phyloP scores from a whole-genome alignment of 2,113 vertebrate genomes.

The Leptobrachium leishanense region DNA sequence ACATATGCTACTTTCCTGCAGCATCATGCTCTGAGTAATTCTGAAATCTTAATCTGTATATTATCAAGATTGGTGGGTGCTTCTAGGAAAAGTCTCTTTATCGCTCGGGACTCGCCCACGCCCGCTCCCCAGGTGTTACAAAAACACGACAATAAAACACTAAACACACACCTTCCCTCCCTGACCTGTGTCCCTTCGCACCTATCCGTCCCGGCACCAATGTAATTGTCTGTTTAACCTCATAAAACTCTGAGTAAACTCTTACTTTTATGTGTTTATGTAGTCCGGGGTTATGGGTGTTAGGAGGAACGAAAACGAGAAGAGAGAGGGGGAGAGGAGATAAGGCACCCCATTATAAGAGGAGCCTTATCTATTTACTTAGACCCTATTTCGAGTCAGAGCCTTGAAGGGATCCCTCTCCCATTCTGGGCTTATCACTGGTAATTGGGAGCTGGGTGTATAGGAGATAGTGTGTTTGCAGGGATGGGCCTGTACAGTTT shows the following conservation, averaged over 20 bases:
- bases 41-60: background rate
- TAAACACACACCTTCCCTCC: constrained; percentile 47
- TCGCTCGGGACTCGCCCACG: constrained; percentile 30
- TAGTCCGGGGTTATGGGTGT: constrained; percentile 36
- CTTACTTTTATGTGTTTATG: constrained; percentile 53
- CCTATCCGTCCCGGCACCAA: constrained; percentile 48
- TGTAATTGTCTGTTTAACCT: constrained; percentile 45
- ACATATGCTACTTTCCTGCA: background rate
- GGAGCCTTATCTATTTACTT: constrained; percentile 33
- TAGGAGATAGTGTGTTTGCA: constrained; percentile 46
- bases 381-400: constrained; percentile 40
- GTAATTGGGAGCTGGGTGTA: constrained; percentile 59
- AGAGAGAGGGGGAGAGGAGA: constrained; percentile 33
- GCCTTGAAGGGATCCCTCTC: constrained; percentile 39
- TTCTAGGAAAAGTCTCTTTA: constrained; percentile 39
- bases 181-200: constrained; percentile 50
- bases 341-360: constrained; percentile 25
- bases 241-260: constrained; percentile 55
- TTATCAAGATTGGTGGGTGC: constrained; percentile 13
- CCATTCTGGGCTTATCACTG: constrained; percentile 52
- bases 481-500: constrained; percentile 54
- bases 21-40: background rate
- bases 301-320: constrained; percentile 29
- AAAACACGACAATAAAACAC: constrained; percentile 47
- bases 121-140: constrained; percentile 48